Evolutionary conservation across 2,797 vertebrate species (phyloP), one percentile per base, ranked within the genome.

Genomic region (Podarcis siculus): DNA sequence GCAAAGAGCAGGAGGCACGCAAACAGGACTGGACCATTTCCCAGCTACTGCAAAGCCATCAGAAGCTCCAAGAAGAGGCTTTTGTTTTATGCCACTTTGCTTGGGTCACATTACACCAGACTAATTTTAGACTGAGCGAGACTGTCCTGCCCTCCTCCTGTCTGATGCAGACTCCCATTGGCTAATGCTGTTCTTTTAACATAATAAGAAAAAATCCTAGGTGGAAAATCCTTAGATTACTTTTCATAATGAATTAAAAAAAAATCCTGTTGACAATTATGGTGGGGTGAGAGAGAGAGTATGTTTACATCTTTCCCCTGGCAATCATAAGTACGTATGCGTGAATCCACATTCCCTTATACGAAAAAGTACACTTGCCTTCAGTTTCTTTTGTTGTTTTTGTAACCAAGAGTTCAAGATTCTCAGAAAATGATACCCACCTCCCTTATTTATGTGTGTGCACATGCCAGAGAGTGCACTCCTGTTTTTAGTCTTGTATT

Each of bases 71-170:
- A 69, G 61, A 81, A 76, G 55, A 39, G 27, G 69, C 79, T 80
- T 90, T 87, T 90, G 85, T 79, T 90, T 90, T 87, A 19, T 76
- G 83, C 71, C 61, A 13, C 85, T 73, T 77, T 27, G 42, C 79
- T 84, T 80, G 30, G 77, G 77, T 85, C 67, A 87, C 71, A 81
- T 89, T 86, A 89, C 88, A 76, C 25, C 7, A 42, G 79, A 82
- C 83, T 89, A 89, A 89, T 89, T 89, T 89, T 89, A 89, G 88
- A 73, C 27, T 80, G 71, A 42, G 64, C 4, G 30, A 87, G 42
- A 78, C 78, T 61, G 49, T 55, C 37, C 69, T 55, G 49, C 67
- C 67, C 67, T 80, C 55, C 69, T 66, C 49, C 27, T 3, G 37
- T n/a, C 5, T 72, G 64, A 35, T 27, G 23, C 45, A 61, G 61